Conservation (phyloP, 2,888 invertebrate genomes). For the Drosophila anomalata region DNA sequence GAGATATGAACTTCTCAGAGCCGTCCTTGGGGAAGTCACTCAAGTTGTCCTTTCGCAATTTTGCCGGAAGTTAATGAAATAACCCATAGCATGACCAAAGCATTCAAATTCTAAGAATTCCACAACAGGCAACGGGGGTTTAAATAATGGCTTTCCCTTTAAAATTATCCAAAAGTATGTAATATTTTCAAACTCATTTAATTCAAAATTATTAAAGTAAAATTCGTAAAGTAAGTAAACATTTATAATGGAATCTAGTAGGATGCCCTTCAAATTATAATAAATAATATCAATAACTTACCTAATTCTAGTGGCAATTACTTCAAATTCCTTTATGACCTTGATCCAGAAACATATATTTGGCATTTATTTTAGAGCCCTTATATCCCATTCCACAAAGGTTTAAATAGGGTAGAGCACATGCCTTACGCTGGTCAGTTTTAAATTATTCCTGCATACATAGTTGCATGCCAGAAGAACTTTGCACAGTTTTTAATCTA, state of each 20-base stretch:
- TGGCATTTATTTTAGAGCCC: neutral
- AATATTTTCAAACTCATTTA: neutral
- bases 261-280: neutral
- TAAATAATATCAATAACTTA: neutral
- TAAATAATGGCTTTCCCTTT: neutral
- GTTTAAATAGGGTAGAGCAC: neutral
- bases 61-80: conserved; percentile 37
- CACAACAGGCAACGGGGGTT: neutral
- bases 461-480: conserved; percentile 38
- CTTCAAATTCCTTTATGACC: neutral
- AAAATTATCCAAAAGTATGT: neutral
- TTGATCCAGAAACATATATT: neutral
- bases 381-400: neutral
- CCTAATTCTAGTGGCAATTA: neutral
- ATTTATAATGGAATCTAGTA: neutral
- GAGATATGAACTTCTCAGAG: conserved; percentile 14
- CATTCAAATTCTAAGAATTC: neutral
- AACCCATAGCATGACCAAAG: neutral
- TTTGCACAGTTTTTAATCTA: conserved; percentile 55
- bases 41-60: conserved; percentile 8
- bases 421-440: conserved; percentile 18
- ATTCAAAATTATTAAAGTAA: neutral
- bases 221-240: neutral
- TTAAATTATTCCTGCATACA: conserved; percentile 34
- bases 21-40: conserved; percentile 21